phyloP scores from a whole-genome alignment of 2,888 invertebrate genomes.

The Macroteleia sp. region DNA sequence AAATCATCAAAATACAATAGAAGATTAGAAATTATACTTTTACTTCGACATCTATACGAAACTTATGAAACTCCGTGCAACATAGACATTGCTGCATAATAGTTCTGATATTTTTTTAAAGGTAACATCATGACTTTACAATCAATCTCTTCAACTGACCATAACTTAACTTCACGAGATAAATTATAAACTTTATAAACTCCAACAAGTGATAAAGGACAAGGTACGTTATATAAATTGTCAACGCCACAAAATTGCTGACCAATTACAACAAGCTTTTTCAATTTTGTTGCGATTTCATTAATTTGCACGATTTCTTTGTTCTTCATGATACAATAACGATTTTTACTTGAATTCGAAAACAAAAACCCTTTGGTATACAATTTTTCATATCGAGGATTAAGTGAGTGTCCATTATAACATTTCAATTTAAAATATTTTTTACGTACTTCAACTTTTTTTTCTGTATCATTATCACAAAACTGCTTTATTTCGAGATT shows the following conservation, averaged over 20 bases:
- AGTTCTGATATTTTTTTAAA: not conserved
- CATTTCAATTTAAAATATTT: conserved; percentile 23
- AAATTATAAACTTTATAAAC: too few species aligned
- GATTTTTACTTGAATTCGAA: conserved; percentile 1
- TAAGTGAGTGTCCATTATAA: conserved; percentile 2
- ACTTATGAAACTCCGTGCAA: too few species aligned
- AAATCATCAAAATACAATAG: too few species aligned
- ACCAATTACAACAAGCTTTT: conserved; percentile 7
- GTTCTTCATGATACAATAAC: conserved; percentile 18
- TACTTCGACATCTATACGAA: too few species aligned
- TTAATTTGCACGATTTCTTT: conserved; percentile 13
- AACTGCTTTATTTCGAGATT: conserved; percentile 1
- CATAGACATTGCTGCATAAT: conserved; percentile 23
- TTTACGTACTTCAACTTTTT: not conserved
- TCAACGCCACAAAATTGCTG: too few species aligned
- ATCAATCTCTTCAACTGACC: conserved; percentile 11
- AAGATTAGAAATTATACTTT: too few species aligned
- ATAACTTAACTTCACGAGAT: conserved; percentile 8
- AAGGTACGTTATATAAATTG: too few species aligned
- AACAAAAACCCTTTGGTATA: conserved; percentile 4
- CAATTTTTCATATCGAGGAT: conserved; percentile 27
- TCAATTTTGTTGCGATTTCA: conserved; percentile 23
- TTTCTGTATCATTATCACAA: not conserved
- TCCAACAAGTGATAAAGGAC: too few species aligned
- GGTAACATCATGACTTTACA: conserved; percentile 22